Base-by-base conservation (phyloP, 2,113 vertebrate species). In the Corythoichthys haematopterus region DNA sequence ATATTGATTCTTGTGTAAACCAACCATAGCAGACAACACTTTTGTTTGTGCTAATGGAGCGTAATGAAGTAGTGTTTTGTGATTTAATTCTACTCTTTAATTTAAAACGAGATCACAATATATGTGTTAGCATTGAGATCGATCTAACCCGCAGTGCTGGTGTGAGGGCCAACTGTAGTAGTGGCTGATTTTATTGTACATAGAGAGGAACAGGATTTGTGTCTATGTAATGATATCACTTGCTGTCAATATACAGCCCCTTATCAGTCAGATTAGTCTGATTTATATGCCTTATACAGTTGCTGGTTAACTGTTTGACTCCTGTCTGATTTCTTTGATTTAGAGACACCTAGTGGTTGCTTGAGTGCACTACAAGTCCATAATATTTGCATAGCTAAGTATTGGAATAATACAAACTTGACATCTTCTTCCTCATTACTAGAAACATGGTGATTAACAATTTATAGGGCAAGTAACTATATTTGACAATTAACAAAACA, bases 271-370 rank as follows among this genome's bases (percentile, higher is more conserved):
- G 51, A 53, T 53, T 1, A 9, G 51, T 12, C 28, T 33, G 3
- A 12, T 33, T 55, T 11, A 33, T 11, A 33, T 37, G 52, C 58
- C 15, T 77, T 72, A 89, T 94, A 89, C 94, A 94, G 94, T 96
- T 98, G 93, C 96, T 92, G 95, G 95, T 92, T 91, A 95, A 95
- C 95, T 97, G 93, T 75, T 64, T 6, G 60, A 50, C 66, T 40
- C 45, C 9, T 43, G 58, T 43, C 1, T 53, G 4, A 71, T 74
- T 60, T 3, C 4, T 8, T 7, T 50, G n/a, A 12, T 60, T 48
- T 69, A 33, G 68, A 1, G 40, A n/a, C 81, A 58, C 66, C 75
- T 12, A 43, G 69, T 78, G 75, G 77, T 7, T 35, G 16, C 47
- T n/a, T 33, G 2, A 47, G 59, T 12, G 50, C 63, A 76, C 20